Conservation (phyloP, 2,113 vertebrate species). For the Sardina pilchardus region DNA sequence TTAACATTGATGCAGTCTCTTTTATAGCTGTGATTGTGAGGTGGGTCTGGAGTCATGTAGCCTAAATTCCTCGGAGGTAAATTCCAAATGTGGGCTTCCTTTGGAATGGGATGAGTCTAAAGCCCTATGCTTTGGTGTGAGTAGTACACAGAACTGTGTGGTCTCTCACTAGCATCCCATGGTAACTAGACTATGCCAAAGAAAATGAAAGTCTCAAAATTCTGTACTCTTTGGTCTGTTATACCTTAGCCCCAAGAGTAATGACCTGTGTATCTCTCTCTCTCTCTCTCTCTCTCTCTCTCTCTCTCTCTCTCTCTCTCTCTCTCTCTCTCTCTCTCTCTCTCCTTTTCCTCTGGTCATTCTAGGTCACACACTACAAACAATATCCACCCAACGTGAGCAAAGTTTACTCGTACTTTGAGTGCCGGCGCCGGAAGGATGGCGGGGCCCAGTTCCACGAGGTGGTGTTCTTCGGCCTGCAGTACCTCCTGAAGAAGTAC, state of each 20-base stretch:
- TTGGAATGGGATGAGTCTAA: no score
- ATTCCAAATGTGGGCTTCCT: not conserved
- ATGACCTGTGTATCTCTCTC: not conserved
- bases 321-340: not conserved
- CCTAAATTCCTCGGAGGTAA: not conserved
- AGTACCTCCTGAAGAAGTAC: conserved; percentile 76
- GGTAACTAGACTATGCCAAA: no score
- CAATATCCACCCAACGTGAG: conserved; percentile 73
- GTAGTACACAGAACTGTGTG: no score
- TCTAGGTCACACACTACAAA: conserved; percentile 76
- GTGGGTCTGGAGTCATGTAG: not conserved
- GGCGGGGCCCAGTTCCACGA: conserved; percentile 67
- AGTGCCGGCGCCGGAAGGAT: conserved; percentile 68
- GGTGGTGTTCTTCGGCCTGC: conserved; percentile 76
- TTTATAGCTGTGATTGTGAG: not conserved
- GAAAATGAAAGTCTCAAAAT: no score
- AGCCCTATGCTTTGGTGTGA: no score
- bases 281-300: not conserved
- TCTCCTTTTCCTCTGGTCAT: conserved; percentile 19
- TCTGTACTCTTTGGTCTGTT: not conserved
- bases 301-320: conserved; percentile 18
- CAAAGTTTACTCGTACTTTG: conserved; percentile 77
- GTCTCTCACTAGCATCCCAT: no score
- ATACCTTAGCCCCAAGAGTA: not conserved
- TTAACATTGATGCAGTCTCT: not conserved